These are phyloP conservation scores for Myoxocephalus aenaeus DNA, from an alignment of 2,797 vertebrate species.

Conservation along the genomic window DNA sequence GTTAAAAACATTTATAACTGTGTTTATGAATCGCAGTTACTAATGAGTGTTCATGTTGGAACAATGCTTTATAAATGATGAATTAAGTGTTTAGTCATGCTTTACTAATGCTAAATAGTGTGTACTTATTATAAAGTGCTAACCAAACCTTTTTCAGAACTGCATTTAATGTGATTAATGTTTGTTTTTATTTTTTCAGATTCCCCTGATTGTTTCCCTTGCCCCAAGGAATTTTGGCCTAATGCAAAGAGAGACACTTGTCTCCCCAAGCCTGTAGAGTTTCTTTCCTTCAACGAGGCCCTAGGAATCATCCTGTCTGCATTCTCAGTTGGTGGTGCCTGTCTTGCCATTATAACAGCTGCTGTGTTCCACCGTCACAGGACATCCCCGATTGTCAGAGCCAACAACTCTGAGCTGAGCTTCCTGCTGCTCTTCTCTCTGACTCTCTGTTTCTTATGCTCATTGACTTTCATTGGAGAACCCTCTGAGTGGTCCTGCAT, in stretches of 20 bases:
- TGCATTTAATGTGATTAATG: too few relatives aligned
- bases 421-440: constrained; percentile 78
- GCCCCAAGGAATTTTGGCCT: constrained; percentile 55
- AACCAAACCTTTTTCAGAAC: too few relatives aligned
- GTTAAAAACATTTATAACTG: too few relatives aligned
- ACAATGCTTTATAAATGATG: too few relatives aligned
- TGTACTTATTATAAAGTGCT: too few relatives aligned
- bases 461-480: constrained; percentile 75
- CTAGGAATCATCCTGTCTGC: constrained; percentile 67
- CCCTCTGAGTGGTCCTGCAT: constrained; percentile 78
- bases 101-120: too few relatives aligned
- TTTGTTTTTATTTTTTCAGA: constrained; percentile 51
- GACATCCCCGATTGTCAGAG: constrained; percentile 61
- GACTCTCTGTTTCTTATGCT: constrained; percentile 79
- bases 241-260: constrained; percentile 2
- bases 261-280: constrained; percentile 1
- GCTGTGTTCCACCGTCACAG: constrained; percentile 61
- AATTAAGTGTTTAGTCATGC: too few relatives aligned
- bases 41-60: too few relatives aligned
- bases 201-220: constrained; percentile 72
- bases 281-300: not conserved
- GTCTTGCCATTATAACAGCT: constrained; percentile 24
- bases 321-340: constrained; percentile 59
- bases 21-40: too few relatives aligned
- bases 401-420: constrained; percentile 79